Evolutionary conservation across 2,888 invertebrate genomes (phyloP).

Genomic region (Syrista parreyssii): DNA sequence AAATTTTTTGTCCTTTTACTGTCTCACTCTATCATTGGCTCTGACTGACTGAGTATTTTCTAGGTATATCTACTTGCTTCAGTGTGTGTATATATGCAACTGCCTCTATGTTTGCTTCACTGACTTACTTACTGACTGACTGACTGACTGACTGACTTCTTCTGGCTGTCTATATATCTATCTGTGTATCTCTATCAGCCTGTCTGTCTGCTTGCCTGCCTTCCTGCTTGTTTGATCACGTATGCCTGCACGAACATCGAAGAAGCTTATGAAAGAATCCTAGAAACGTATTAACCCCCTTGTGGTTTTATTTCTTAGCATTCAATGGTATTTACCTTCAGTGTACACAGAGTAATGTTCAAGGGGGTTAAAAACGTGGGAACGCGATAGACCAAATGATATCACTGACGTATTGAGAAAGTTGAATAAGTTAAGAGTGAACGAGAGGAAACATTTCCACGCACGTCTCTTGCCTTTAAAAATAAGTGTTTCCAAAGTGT

Average conservation of each 20-base stretch:
- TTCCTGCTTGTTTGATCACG: not conserved
- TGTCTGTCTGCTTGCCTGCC: not conserved
- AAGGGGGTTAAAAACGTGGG: not conserved
- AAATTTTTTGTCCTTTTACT: not conserved
- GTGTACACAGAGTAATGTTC: no score
- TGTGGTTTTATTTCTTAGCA: no score
- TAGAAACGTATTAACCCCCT: not conserved
- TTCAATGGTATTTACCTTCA: no score
- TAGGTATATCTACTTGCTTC: not conserved
- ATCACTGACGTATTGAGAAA: slow-evolving; percentile 38
- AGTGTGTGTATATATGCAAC: not conserved
- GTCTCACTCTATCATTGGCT: no score
- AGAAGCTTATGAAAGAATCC: not conserved
- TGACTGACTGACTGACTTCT: not conserved
- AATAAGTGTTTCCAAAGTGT: not conserved
- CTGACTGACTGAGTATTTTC: not conserved
- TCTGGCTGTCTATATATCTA: not conserved
- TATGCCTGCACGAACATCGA: not conserved
- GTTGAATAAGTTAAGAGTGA: not conserved
- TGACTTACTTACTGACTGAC: not conserved
- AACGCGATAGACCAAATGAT: slow-evolving; percentile 35
- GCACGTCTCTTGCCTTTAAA: not conserved
- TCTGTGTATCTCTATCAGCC: not conserved
- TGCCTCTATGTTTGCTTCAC: not conserved
- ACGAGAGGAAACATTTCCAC: not conserved